phyloP scores from a whole-genome alignment of 1,140 invertebrate species.

The Phortica variegata region DNA sequence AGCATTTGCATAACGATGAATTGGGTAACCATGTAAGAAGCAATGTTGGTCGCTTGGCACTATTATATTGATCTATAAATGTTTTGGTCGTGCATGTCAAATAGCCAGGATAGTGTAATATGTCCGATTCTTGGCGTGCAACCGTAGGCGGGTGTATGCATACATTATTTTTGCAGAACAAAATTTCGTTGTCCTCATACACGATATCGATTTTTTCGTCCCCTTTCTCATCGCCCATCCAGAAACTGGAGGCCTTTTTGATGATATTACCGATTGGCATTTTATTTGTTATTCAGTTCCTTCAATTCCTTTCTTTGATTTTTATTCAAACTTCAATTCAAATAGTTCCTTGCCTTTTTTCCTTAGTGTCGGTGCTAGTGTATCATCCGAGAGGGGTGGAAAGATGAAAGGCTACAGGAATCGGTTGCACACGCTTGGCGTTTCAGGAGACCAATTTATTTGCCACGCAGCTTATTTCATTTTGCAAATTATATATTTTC shows the following conservation, averaged over 20 bases:
- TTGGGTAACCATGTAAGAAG: slow-evolving; percentile 94
- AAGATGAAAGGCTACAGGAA: no score
- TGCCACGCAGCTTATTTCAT: no score
- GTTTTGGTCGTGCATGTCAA: slow-evolving; percentile 80
- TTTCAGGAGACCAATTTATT: no score
- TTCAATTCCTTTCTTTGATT: no score
- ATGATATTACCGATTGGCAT: slow-evolving; percentile 78
- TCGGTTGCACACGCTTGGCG: no score
- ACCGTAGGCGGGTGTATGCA: slow-evolving; percentile 90
- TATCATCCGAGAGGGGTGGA: no score
- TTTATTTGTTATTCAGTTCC: no score
- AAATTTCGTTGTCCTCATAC: slow-evolving; percentile 79
- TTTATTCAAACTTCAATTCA: no score
- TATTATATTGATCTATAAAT: slow-evolving; percentile 70
- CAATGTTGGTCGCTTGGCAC: slow-evolving; percentile 74
- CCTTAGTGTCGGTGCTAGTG: no score
- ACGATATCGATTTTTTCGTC: slow-evolving; percentile 63
- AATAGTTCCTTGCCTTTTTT: no score
- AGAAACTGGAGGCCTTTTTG: slow-evolving; percentile 74
- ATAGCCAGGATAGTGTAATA: slow-evolving; percentile 89
- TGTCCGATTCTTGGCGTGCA: slow-evolving; percentile 74
- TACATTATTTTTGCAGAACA: slow-evolving; percentile 91
- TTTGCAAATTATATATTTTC: no score
- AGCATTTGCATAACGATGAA: slow-evolving; percentile 82
- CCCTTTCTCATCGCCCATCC: slow-evolving; percentile 67